phyloP scores from a whole-genome alignment of 2,888 invertebrate genomes.

The Candidula unifasciata region DNA sequence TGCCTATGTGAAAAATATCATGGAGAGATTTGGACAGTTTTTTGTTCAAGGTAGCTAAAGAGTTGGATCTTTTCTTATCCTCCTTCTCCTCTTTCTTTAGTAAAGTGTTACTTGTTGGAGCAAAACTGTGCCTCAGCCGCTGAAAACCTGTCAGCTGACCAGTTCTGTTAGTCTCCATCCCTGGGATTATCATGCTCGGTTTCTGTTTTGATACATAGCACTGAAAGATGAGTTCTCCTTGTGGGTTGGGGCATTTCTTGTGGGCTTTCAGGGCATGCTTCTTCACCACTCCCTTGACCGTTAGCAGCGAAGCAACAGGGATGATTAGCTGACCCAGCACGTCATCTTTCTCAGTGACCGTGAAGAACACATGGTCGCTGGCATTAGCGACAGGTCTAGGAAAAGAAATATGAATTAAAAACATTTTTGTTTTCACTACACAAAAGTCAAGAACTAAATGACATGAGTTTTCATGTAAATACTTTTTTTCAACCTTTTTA shows the following conservation, averaged over 20 bases:
- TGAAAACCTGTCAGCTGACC: slow-evolving; percentile 57
- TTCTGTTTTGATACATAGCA: slow-evolving; percentile 72
- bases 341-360: slow-evolving; percentile 74
- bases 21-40: slow-evolving; percentile 71
- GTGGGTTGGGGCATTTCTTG: slow-evolving; percentile 73
- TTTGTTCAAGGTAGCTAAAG: slow-evolving; percentile 69
- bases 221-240: slow-evolving; percentile 74
- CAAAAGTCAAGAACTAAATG: too few relatives aligned
- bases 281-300: slow-evolving; percentile 63
- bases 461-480: too few relatives aligned
- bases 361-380: slow-evolving; percentile 71
- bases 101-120: slow-evolving; percentile 44
- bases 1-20: slow-evolving; percentile 68
- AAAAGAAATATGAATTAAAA: slow-evolving; percentile 44
- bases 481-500: too few relatives aligned
- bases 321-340: slow-evolving; percentile 71
- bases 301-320: slow-evolving; percentile 65
- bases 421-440: too few relatives aligned
- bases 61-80: slow-evolving; percentile 55
- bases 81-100: slow-evolving; percentile 54
- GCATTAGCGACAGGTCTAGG: slow-evolving; percentile 66
- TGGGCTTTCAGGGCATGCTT: slow-evolving; percentile 70
- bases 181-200: slow-evolving; percentile 44
- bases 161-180: slow-evolving; percentile 20
- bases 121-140: slow-evolving; percentile 54